Evolutionary conservation across 2,888 invertebrate genomes (phyloP), one percentile per base, ranked within the genome.

Genomic region (Iselma pallidipennis): DNA sequence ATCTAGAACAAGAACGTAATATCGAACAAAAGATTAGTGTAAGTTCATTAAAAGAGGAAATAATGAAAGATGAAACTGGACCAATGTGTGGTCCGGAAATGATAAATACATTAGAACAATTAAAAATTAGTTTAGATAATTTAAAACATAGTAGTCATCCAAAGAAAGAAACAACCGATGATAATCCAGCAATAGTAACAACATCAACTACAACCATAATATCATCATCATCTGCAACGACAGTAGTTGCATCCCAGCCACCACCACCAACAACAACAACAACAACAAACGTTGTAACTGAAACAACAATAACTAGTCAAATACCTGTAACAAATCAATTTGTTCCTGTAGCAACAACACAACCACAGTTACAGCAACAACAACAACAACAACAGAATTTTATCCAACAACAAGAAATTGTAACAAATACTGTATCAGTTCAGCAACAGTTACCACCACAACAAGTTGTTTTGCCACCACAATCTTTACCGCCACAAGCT

Each of bases 111-210:
- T 73, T 86, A 37, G 86, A 86, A 65, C 85, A 86, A 66, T 74
- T 86, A 2, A 86, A 86, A 75, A 86, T 86, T 58, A 86, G 85
- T 58, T 74, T 86, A 33, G 85, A 86, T 66, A 85, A 86, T 65
- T 82, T 86, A 57, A 86, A 85, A 26, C 84, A 85, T 63, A 84
- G 83, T 3, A 74, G 73, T 55, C 84, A 85, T 73, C 84, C 82
- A 4, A 78, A 80, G 58, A 79, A 78, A 56, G 78, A 80, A 9
- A 45, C 71, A 1, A 59, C 59, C 4, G 66, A 67, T 23, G 54
- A 53, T 29, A 71, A 65, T 3, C 63, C 68, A 7, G 29, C 63
- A 52, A 49, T 59, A 54, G 49, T 56, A 55, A 25, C 66, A 61
- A 49, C 66, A 57, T 50, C 64, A 55, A 54, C 25, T 16, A 37